A percentile compares a stretch with the other conserved stretches of the same genome.
Conservation (phyloP, 2,113 vertebrate genomes). For the Coturnix japonica region DNA sequence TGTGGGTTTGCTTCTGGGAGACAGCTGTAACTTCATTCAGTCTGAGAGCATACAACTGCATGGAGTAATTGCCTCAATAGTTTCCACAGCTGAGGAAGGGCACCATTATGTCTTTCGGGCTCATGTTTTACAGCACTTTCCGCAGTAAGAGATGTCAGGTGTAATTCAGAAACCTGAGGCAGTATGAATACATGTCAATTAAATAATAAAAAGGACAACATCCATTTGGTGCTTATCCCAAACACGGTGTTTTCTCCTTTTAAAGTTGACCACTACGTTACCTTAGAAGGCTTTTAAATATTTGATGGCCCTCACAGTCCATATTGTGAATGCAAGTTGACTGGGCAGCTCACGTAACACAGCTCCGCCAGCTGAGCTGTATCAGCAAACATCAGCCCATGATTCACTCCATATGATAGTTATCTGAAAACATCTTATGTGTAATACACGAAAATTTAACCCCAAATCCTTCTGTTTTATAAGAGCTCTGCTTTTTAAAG, state of each 20-base stretch:
- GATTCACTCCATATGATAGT: not conserved
- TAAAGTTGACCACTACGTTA: not conserved
- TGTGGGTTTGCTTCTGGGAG: not conserved
- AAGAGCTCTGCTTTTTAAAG: not conserved
- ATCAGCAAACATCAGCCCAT: not conserved
- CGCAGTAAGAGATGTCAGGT: not conserved
- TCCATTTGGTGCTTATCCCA: not conserved
- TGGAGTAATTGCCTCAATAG: not conserved
- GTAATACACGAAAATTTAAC: not conserved
- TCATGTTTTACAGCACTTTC: not conserved
- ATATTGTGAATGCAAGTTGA: not conserved
- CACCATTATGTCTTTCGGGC: not conserved
- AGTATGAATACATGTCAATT: not conserved
- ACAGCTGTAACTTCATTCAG: not conserved
- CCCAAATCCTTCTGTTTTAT: not conserved
- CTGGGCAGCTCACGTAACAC: not conserved
- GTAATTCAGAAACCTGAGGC: not conserved
- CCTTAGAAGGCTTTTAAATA: not conserved
- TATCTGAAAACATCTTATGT: not conserved
- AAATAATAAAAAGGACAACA: not conserved
- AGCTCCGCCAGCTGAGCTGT: not conserved
- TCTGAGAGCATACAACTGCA: not conserved
- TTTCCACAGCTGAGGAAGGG: not conserved
- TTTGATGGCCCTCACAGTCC: not conserved
- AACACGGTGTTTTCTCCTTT: not conserved